Evolutionary conservation across 2,113 vertebrate species (phyloP), one percentile per base, ranked within the genome.

Genomic region (Sceloporus tristichus): DNA sequence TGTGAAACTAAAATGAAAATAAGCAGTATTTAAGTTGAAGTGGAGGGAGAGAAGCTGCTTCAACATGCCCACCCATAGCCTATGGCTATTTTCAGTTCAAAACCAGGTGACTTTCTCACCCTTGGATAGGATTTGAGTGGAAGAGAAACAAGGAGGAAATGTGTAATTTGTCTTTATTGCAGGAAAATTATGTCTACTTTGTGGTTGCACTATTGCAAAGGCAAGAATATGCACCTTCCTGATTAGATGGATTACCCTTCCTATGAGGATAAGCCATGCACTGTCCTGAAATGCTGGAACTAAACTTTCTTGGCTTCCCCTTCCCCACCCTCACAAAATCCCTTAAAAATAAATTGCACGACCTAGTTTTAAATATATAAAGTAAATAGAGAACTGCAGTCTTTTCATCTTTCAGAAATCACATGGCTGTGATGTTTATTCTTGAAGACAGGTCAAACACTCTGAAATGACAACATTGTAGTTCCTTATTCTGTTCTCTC

Each of bases 401-500:
- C 25, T 29, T 76, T 85, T 65, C 25, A 42, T 27, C 34, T 66
- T n/a, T 40, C 29, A 79, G 42, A 40, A 84, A 82, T 91, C 91
- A 91, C 87, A n/a, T 94, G 92, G 29, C 89, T 68, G 84, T 16
- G 5, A 40, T 2, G 7, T 86, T 68, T 73, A 87, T 79, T 94
- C 93, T 92, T 87, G 86, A 93, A 87, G 92, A 91, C 93, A 94
- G 88, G 91, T 82, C 29, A 25, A 75, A 65, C 59, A 87, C 56
- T 79, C 88, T 93, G 90, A 95, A 85, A 40, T 80, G 56, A 88
- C 81, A 93, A 9, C 86, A 85, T 94, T 93, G 90, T 91, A 93
- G 95, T 97, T 97, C 96, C 93, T 84, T 78, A 95, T 93, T 86
- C 77, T 71, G 40, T 34, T 85, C 62, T 53, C n/a, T 42, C 38